Percentiles rank a stretch among this genome's conserved stretches.
These are phyloP conservation scores for Philereme vetulata DNA, from an alignment of 2,888 invertebrate species.

Conservation along the genomic window DNA sequence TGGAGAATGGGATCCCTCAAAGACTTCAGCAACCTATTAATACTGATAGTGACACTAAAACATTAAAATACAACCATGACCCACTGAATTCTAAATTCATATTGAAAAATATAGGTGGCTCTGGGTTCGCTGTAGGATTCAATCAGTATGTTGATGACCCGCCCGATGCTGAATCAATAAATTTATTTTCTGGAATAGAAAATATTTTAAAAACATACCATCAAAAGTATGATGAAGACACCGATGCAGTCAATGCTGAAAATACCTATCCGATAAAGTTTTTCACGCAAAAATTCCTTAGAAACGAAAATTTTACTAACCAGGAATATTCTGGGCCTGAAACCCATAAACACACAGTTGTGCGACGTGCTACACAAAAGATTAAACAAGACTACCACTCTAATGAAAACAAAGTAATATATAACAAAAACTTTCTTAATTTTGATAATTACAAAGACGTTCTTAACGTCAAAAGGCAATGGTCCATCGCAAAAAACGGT, in stretches of 20 bases:
- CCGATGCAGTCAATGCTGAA: conserved; percentile 28
- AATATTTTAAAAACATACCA: conserved; percentile 63
- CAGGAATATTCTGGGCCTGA: conserved; percentile 18
- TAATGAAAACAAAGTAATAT: conserved; percentile 55
- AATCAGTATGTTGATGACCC: conserved; percentile 68
- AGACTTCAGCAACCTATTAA: conserved; percentile 67
- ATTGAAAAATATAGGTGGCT: conserved; percentile 67
- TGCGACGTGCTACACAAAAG: conserved; percentile 45
- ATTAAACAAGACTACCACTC: conserved; percentile 51
- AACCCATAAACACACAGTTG: conserved; percentile 44
- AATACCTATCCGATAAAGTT: conserved; percentile 7
- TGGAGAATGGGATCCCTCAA: conserved; percentile 60
- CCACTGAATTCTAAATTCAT: conserved; percentile 59
- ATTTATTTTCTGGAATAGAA: conserved; percentile 66
- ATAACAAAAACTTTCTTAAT: conserved; percentile 46
- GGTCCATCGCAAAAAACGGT: conserved; percentile 22
- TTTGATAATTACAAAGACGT: conserved; percentile 55
- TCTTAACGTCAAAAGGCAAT: conserved; percentile 35
- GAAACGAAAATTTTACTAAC: conserved; percentile 7
- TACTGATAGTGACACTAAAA: conserved; percentile 43
- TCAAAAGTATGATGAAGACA: conserved; percentile 51
- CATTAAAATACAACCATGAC: conserved; percentile 38
- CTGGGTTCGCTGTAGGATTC: conserved; percentile 70
- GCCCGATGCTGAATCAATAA: conserved; percentile 66
- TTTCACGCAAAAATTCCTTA: conserved; percentile 4